Evolutionary conservation across 2,888 invertebrate genomes (phyloP).

Genomic region (Drosophila rubida): DNA sequence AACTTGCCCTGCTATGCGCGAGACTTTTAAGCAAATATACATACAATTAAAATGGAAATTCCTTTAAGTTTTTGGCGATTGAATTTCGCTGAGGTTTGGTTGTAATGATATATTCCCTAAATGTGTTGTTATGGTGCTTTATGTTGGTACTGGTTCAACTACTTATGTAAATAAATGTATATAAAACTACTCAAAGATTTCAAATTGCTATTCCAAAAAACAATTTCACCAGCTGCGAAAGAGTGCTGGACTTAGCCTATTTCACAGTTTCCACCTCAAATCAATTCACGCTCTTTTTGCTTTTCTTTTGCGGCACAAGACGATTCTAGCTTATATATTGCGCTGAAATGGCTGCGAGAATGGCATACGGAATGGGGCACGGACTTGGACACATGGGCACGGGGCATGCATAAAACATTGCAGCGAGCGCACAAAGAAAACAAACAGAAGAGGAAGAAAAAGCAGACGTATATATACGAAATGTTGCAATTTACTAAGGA

Average conservation of each 20-base stretch:
- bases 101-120: no score
- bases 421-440: background rate
- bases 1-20: no score
- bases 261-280: background rate
- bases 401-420: constrained; percentile 11
- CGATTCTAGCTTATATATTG: constrained; percentile 5
- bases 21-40: no score
- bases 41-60: no score
- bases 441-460: background rate
- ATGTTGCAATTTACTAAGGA: background rate
- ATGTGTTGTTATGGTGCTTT: no score
- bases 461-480: background rate
- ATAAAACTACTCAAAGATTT: no score
- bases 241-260: background rate
- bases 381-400: background rate
- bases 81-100: no score
- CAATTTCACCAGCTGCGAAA: background rate
- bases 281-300: background rate
- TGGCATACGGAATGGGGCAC: background rate
- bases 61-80: no score
- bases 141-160: no score
- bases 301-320: background rate
- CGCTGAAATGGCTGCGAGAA: constrained; percentile 3
- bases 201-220: background rate
- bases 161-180: no score